Percentiles rank a stretch among this genome's conserved stretches.
Conservation (phyloP, 2,113 vertebrate genomes). For the Ceyx cyanopectus region DNA sequence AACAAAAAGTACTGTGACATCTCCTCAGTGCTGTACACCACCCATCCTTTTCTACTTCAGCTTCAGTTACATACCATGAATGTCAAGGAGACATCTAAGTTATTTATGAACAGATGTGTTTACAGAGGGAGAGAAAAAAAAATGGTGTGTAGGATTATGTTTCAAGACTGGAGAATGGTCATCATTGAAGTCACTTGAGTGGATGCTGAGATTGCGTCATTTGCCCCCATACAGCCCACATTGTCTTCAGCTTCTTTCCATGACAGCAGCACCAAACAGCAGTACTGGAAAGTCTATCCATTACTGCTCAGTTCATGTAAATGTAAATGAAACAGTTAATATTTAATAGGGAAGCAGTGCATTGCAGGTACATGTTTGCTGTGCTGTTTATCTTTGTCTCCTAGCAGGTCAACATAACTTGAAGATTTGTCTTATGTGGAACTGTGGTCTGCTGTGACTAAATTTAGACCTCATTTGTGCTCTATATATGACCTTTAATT, state of each 20-base stretch:
- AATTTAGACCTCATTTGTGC: constrained; percentile 92
- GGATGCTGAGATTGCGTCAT: constrained; percentile 68
- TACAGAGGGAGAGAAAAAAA: constrained; percentile 70
- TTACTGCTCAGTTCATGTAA: constrained; percentile 82
- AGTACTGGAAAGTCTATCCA: constrained; percentile 71
- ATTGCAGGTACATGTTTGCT: constrained; percentile 77
- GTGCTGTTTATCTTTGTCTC: constrained; percentile 78
- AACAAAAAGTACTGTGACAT: constrained; percentile 77
- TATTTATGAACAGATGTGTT: constrained; percentile 83
- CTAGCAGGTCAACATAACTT: constrained; percentile 90
- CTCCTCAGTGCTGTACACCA: constrained; percentile 78
- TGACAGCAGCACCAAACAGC: constrained; percentile 78
- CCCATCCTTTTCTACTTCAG: constrained; percentile 82
- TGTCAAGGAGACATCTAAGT: constrained; percentile 81
- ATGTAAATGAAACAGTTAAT: constrained; percentile 86
- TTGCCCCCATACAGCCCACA: constrained; percentile 53
- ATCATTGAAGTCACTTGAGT: constrained; percentile 74
- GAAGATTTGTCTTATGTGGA: constrained; percentile 91
- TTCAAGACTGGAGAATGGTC: constrained; percentile 71
- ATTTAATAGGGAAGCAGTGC: constrained; percentile 84
- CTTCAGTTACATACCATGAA: constrained; percentile 84
- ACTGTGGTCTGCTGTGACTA: constrained; percentile 86
- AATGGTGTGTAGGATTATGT: constrained; percentile 74
- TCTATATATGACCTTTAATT: constrained; percentile 88
- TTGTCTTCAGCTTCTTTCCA: constrained; percentile 77